A percentile compares a stretch with the other conserved stretches of the same genome.
phyloP scores from a whole-genome alignment of 2,797 vertebrate genomes.

The Lophius americanus region DNA sequence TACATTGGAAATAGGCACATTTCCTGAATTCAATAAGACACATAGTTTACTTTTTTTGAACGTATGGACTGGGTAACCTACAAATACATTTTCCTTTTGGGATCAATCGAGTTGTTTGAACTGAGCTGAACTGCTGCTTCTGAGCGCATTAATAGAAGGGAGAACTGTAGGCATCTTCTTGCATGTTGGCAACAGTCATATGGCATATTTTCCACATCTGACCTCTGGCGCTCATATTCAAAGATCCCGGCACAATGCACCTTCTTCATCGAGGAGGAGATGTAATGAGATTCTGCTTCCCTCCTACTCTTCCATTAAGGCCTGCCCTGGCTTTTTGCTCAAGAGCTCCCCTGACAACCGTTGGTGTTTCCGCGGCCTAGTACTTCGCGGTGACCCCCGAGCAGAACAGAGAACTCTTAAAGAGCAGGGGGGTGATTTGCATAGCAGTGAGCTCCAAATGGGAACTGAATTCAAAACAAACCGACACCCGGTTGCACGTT shows the following conservation, averaged over 20 bases:
- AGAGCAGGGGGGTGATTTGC: constrained; percentile 73
- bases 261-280: constrained; percentile 71
- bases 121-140: constrained; percentile 2
- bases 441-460: constrained; percentile 74
- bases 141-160: constrained; percentile 50
- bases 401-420: constrained; percentile 83
- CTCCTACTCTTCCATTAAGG: constrained; percentile 39
- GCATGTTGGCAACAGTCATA: constrained; percentile 61
- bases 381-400: constrained; percentile 66
- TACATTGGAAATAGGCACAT: too few species aligned
- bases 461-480: constrained; percentile 71
- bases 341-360: constrained; percentile 82
- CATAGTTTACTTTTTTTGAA: too few species aligned
- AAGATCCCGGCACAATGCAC: constrained; percentile 71
- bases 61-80: too few species aligned
- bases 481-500: constrained; percentile 20
- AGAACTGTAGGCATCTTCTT: constrained; percentile 44
- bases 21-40: too few species aligned
- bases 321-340: constrained; percentile 74
- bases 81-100: too few species aligned
- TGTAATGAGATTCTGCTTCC: constrained; percentile 80
- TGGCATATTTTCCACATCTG: constrained; percentile 73
- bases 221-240: constrained; percentile 45
- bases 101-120: too few species aligned
- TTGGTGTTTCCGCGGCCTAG: constrained; percentile 74